Evolutionary conservation across 2,113 vertebrate genomes (phyloP).

Genomic region (Sisor rabdophorus): DNA sequence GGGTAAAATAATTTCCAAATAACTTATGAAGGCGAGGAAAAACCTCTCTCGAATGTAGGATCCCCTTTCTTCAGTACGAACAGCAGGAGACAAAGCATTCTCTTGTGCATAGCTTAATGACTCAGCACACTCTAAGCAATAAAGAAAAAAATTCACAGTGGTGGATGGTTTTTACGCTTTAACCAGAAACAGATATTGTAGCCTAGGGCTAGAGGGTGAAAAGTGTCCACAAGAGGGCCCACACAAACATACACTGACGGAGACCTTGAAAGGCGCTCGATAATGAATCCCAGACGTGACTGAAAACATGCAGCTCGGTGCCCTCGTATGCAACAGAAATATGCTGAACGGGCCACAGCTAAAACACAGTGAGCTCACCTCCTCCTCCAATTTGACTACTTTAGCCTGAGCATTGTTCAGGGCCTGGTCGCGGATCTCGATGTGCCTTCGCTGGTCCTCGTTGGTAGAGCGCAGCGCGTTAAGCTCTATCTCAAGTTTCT

Average conservation of each 20-base stretch:
- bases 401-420: conserved; percentile 95
- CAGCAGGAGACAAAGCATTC: conserved; percentile 30
- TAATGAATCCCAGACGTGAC: conserved; percentile 36
- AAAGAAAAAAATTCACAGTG: conserved; percentile 19
- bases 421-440: conserved; percentile 96
- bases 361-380: conserved; percentile 70
- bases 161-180: conserved; percentile 33
- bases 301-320: conserved; percentile 21
- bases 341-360: conserved; percentile 23
- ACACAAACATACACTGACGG: conserved; percentile 14
- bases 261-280: conserved; percentile 20
- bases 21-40: not conserved
- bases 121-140: conserved; percentile 35
- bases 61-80: conserved; percentile 1
- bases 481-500: conserved; percentile 92
- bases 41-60: not conserved
- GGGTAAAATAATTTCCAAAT: not conserved
- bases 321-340: conserved; percentile 14
- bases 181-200: conserved; percentile 37
- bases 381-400: conserved; percentile 96
- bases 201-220: conserved; percentile 35
- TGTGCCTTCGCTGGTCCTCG: conserved; percentile 94
- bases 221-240: conserved; percentile 41
- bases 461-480: conserved; percentile 84
- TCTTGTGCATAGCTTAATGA: conserved; percentile 33